These are phyloP conservation scores for Dicranocentrus wangi DNA, from an alignment of 2,888 invertebrate genomes.

Conservation along the genomic window DNA sequence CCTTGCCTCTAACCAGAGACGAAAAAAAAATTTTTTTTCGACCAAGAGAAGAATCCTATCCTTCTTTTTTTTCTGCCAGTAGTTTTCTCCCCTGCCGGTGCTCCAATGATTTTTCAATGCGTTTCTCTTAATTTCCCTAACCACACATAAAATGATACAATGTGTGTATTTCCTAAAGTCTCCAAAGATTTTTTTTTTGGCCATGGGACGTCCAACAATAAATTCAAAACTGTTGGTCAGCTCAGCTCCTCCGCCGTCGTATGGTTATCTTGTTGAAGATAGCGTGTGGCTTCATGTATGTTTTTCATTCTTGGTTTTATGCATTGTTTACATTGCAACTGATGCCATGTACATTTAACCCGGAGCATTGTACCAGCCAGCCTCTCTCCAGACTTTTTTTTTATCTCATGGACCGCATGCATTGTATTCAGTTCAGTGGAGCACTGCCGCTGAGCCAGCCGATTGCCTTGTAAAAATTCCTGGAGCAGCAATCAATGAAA, in stretches of 20 bases:
- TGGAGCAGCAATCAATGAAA: not conserved
- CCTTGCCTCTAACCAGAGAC: constrained; percentile 54
- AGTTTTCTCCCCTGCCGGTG: not conserved
- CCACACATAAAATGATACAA: constrained; percentile 32
- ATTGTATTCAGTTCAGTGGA: not conserved
- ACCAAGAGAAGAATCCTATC: too few species aligned
- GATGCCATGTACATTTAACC: not conserved
- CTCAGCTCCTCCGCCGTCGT: constrained; percentile 22
- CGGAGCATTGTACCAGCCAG: too few species aligned
- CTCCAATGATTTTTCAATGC: not conserved
- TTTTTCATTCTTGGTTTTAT: constrained; percentile 17
- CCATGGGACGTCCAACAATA: constrained; percentile 63
- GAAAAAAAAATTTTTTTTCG: too few species aligned
- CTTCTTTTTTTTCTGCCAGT: constrained; percentile 21
- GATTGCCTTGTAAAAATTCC: constrained; percentile 3
- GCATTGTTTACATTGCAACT: constrained; percentile 25
- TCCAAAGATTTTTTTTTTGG: constrained; percentile 38
- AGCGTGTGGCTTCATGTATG: not conserved
- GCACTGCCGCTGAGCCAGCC: constrained; percentile 23
- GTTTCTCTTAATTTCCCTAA: constrained; percentile 19
- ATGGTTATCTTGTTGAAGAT: constrained; percentile 13
- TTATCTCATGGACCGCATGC: not conserved
- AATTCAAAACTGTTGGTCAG: constrained; percentile 55
- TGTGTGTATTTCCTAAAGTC: constrained; percentile 45
- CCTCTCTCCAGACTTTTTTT: too few species aligned